phyloP scores from a whole-genome alignment of 2,113 vertebrate species.

The Neoarius graeffei region DNA sequence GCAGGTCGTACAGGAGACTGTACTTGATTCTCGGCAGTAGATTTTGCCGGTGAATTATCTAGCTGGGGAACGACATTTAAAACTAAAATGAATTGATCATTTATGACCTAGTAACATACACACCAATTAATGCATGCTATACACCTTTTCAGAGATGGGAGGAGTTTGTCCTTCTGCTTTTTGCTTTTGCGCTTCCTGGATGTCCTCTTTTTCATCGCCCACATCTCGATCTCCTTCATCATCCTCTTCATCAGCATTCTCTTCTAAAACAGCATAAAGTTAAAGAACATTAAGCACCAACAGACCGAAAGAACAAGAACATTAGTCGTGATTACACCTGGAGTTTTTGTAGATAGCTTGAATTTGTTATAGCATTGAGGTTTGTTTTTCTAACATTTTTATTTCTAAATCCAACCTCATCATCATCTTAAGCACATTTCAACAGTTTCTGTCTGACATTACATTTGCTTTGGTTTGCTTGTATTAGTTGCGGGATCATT shows the following conservation, averaged over 20 bases:
- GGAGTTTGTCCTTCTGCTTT: constrained; percentile 64
- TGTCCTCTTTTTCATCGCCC: constrained; percentile 51
- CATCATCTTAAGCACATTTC: no score
- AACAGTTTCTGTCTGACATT: no score
- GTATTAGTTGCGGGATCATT: not conserved
- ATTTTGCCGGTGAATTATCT: constrained; percentile 47
- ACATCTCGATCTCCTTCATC: constrained; percentile 54
- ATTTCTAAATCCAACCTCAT: not conserved
- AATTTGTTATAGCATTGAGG: not conserved
- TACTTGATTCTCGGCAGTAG: constrained; percentile 52
- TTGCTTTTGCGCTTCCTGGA: constrained; percentile 56
- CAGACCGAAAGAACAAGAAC: not conserved
- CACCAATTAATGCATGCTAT: not conserved
- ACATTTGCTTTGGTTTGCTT: not conserved
- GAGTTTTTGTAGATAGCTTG: not conserved
- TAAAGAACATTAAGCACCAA: not conserved
- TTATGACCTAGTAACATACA: not conserved
- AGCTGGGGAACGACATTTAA: constrained; percentile 31
- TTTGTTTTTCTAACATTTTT: not conserved
- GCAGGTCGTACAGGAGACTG: constrained; percentile 39
- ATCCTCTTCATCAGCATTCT: constrained; percentile 61
- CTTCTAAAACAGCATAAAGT: constrained; percentile 37
- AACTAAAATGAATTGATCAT: not conserved
- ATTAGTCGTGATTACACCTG: not conserved
- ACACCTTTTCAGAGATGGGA: constrained; percentile 64